These are phyloP conservation scores for Rhopalosiphum maidis DNA, from an alignment of 1,140 invertebrate genomes.

Conservation along the genomic window DNA sequence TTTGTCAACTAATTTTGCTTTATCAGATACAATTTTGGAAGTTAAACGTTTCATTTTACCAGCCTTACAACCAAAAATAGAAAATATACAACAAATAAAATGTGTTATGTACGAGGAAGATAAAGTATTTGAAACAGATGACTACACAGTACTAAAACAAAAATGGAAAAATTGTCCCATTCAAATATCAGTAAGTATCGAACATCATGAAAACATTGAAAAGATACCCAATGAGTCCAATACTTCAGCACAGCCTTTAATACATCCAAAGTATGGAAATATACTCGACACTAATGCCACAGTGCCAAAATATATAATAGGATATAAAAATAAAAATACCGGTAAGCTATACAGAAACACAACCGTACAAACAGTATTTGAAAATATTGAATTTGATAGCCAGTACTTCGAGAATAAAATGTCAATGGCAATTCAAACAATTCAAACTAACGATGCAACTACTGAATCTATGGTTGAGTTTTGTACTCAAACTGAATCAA, in stretches of 20 bases:
- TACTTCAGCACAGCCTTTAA: background rate
- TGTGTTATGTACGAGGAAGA: background rate
- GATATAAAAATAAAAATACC: background rate
- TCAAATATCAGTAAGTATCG: constrained; percentile 1
- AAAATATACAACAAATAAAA: constrained; percentile 43
- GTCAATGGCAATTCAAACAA: background rate
- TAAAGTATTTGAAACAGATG: background rate
- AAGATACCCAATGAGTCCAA: background rate
- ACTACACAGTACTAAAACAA: background rate
- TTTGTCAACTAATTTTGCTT: background rate
- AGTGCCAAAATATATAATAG: background rate
- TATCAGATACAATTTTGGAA: constrained; percentile 36
- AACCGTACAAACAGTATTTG: background rate
- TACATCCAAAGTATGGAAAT: background rate
- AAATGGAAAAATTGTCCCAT: background rate
- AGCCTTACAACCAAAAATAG: constrained; percentile 22
- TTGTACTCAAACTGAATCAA: constrained; percentile 2
- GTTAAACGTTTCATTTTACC: constrained; percentile 29
- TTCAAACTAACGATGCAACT: background rate
- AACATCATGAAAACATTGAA: background rate
- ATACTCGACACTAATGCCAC: background rate
- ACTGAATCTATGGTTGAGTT: background rate
- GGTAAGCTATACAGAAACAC: background rate
- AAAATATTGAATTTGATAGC: background rate
- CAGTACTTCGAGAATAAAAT: background rate